phyloP scores from a whole-genome alignment of 2,113 vertebrate species.

The Columba janthina region DNA sequence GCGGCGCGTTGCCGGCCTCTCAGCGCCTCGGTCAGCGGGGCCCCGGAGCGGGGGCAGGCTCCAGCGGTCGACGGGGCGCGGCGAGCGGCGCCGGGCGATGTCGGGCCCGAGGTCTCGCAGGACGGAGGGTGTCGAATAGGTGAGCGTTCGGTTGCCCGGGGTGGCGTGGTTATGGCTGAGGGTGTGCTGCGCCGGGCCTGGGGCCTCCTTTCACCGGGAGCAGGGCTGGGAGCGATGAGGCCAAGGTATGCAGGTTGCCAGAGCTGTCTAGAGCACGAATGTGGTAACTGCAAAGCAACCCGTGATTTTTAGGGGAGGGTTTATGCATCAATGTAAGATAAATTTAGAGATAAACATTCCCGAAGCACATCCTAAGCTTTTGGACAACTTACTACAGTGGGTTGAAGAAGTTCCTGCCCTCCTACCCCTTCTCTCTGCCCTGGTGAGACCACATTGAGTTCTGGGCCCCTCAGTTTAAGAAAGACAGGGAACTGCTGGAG shows the following conservation, averaged over 20 bases:
- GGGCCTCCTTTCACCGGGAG: fast-evolving
- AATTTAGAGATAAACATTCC: not conserved
- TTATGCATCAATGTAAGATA: not conserved
- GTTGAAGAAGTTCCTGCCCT: not conserved
- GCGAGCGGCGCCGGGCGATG: not conserved
- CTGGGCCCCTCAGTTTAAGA: no score
- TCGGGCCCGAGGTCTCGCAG: not conserved
- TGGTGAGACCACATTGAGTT: no score
- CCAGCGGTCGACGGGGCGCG: no score
- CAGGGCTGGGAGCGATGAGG: not conserved
- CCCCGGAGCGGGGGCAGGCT: no score
- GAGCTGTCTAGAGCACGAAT: fast-evolving
- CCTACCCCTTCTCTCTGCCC: no score
- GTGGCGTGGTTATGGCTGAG: fast-evolving
- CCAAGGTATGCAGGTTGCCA: no score
- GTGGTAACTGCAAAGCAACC: no score
- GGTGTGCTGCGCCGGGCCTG: fast-evolving
- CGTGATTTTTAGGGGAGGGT: fast-evolving
- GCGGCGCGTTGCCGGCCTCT: no score
- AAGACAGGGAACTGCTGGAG: no score
- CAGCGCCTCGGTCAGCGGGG: not conserved
- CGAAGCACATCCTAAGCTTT: not conserved
- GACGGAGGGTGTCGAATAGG: not conserved
- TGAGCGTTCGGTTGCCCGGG: not conserved
- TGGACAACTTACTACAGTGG: not conserved